A percentile compares a stretch with the other conserved stretches of the same genome.
Evolutionary conservation across 2,888 invertebrate genomes (phyloP).

Genomic region (Microctonus hyperodae): DNA sequence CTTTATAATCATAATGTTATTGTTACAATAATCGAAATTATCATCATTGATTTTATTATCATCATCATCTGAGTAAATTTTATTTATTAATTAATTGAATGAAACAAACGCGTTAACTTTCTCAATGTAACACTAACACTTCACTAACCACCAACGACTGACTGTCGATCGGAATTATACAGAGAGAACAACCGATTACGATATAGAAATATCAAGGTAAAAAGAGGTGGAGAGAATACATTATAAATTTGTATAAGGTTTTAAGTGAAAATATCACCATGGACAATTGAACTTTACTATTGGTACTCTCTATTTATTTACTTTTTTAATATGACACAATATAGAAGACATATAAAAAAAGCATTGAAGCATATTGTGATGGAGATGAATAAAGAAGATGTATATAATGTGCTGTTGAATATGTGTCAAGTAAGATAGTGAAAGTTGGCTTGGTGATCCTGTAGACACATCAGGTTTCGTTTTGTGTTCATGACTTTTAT

Average conservation of each 20-base stretch:
- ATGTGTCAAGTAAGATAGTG: conserved; percentile 50
- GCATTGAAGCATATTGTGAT: not conserved
- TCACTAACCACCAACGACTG: not conserved
- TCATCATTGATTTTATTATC: not conserved
- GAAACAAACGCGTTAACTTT: not conserved
- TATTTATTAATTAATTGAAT: not conserved
- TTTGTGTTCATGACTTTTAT: not conserved
- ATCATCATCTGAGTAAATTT: not conserved
- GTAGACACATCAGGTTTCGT: conserved; percentile 2
- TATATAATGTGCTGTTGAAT: conserved; percentile 31
- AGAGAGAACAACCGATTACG: not conserved
- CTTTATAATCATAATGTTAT: too few species aligned
- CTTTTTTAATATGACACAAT: not conserved
- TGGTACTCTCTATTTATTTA: not conserved
- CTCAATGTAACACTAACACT: not conserved
- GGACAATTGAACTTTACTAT: not conserved
- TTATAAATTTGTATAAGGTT: not conserved
- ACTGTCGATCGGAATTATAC: not conserved
- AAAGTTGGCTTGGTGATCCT: conserved; percentile 47
- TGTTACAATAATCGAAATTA: too few species aligned
- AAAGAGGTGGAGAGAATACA: not conserved
- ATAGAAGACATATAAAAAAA: not conserved
- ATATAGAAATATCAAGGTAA: too few species aligned
- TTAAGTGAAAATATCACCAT: not conserved
- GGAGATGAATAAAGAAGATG: not conserved